These are phyloP conservation scores for Dysdera silvatica DNA, from an alignment of 1,140 invertebrate species.

Conservation along the genomic window DNA sequence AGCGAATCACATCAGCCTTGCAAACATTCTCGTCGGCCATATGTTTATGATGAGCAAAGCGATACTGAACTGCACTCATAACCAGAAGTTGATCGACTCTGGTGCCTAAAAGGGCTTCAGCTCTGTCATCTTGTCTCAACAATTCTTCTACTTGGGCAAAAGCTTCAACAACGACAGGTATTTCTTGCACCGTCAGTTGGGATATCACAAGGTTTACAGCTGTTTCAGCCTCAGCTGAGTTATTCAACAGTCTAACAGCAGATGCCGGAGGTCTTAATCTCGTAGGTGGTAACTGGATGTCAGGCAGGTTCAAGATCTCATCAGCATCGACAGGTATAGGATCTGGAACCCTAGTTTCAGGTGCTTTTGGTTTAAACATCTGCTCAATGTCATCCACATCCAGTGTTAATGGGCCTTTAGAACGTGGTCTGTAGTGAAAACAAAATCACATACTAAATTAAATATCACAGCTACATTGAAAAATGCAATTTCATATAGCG, in stretches of 20 bases:
- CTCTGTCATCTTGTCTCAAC: conserved; percentile 42
- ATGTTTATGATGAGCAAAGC: conserved; percentile 49
- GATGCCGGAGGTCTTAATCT: conserved; percentile 42
- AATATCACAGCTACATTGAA: too few relatives aligned
- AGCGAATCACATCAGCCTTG: conserved; percentile 45
- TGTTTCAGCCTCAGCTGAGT: conserved; percentile 41
- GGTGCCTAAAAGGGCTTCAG: conserved; percentile 37
- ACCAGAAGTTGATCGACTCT: conserved; percentile 65
- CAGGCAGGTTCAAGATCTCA: conserved; percentile 39
- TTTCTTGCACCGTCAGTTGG: conserved; percentile 59
- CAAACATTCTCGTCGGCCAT: conserved; percentile 44
- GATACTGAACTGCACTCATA: conserved; percentile 62
- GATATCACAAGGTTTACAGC: conserved; percentile 44
- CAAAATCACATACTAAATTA: too few relatives aligned
- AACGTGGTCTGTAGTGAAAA: neutral
- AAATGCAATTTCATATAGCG: too few relatives aligned
- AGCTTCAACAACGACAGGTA: conserved; percentile 55
- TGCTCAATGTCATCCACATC: conserved; percentile 42
- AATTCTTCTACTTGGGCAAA: conserved; percentile 55
- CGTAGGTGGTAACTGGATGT: conserved; percentile 40
- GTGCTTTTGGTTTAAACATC: conserved; percentile 23
- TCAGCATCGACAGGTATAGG: conserved; percentile 48
- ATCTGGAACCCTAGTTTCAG: conserved; percentile 41
- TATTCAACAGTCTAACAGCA: conserved; percentile 36
- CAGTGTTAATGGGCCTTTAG: conserved; percentile 35